Evolutionary conservation across 2,888 invertebrate species (phyloP).

Genomic region (Venusia cambrica): DNA sequence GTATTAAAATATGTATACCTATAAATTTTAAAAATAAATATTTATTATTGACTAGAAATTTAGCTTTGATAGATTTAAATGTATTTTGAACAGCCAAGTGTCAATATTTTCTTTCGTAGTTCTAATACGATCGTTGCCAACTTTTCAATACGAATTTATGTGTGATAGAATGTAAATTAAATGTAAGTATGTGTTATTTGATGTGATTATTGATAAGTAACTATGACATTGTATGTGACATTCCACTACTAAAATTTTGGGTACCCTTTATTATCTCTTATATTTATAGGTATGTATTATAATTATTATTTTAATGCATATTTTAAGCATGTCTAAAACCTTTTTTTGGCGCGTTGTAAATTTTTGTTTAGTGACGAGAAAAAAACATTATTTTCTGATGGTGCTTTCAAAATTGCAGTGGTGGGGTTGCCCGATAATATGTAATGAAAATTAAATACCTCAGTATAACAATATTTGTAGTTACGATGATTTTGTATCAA

Average conservation of each 20-base stretch:
- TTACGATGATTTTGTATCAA: conserved; percentile 21
- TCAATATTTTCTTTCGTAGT: conserved; percentile 11
- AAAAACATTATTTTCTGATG: too few relatives aligned
- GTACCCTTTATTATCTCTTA: conserved; percentile 3
- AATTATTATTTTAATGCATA: too few relatives aligned
- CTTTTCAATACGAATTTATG: conserved; percentile 37
- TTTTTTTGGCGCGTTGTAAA: too few relatives aligned
- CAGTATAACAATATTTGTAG: conserved; percentile 35
- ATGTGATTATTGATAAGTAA: conserved; percentile 35
- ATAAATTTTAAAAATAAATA: too few relatives aligned
- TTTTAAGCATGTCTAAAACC: too few relatives aligned
- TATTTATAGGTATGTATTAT: conserved; percentile 6
- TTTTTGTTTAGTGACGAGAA: too few relatives aligned
- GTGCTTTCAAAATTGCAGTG: conserved; percentile 10
- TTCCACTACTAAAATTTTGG: conserved; percentile 18
- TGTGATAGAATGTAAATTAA: conserved; percentile 32
- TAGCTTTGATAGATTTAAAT: too few relatives aligned
- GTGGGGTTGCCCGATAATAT: conserved; percentile 12
- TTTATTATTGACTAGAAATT: too few relatives aligned
- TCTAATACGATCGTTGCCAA: conserved; percentile 26
- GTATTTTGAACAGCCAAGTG: too few relatives aligned
- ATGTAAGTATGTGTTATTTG: conserved; percentile 35
- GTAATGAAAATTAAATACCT: conserved; percentile 50
- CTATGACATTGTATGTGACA: conserved; percentile 31
- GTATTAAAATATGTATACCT: too few relatives aligned